Percentiles rank a stretch among this genome's conserved stretches.
Conservation (phyloP, 30 jellyfish, hydroid and myxozoan species). For the Mastigias papua region DNA sequence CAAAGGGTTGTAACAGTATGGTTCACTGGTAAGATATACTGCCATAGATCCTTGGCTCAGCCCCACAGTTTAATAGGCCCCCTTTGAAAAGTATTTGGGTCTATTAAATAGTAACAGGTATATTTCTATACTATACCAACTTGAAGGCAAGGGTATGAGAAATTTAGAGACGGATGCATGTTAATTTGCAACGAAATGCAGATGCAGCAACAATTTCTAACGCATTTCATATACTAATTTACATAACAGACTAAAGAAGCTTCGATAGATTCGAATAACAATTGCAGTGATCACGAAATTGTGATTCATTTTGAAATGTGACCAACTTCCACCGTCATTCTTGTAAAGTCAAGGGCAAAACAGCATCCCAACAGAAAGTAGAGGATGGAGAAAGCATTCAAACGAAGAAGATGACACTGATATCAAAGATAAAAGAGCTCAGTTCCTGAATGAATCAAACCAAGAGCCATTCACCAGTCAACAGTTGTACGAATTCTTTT, state of each 20-base stretch:
- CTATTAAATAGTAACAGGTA: neutral
- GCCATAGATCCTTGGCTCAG: neutral
- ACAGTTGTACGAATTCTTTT: too few species aligned
- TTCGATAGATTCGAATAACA: neutral
- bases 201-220: neutral
- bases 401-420: neutral
- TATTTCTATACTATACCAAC: neutral
- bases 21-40: slow-evolving; percentile 27
- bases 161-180: neutral
- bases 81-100: neutral
- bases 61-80: neutral
- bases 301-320: neutral
- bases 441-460: neutral
- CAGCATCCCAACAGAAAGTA: neutral
- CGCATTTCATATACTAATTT: neutral
- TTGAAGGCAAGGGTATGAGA: neutral
- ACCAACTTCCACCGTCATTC: neutral
- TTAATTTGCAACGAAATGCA: neutral
- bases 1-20: slow-evolving; percentile 17
- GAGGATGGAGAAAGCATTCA: neutral
- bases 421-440: neutral
- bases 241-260: neutral
- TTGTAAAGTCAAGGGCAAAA: neutral
- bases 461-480: too few species aligned
- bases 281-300: neutral